Percentiles rank a stretch among this genome's conserved stretches.
Conservation (phyloP, 2,888 invertebrate species). For the Agrilus biguttatus region DNA sequence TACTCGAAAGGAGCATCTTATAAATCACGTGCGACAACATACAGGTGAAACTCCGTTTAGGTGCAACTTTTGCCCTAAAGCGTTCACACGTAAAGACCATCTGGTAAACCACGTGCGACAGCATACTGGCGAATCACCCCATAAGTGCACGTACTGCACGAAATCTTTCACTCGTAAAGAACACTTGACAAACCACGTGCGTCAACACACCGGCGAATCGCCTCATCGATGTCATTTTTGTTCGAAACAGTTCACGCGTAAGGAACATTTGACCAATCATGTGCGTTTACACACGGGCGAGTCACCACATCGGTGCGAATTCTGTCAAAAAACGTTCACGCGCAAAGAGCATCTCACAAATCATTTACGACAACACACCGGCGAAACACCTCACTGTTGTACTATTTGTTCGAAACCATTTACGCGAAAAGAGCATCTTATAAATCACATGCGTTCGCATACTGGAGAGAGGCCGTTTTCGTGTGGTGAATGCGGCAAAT, state of each 20-base stretch:
- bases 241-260: slow-evolving; percentile 71
- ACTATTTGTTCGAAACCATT: slow-evolving; percentile 62
- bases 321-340: slow-evolving; percentile 55
- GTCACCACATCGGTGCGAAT: slow-evolving; percentile 56
- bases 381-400: slow-evolving; percentile 57
- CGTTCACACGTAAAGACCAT: slow-evolving; percentile 73
- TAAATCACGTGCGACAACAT: slow-evolving; percentile 73
- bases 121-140: slow-evolving; percentile 58
- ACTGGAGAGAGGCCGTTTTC: slow-evolving; percentile 69
- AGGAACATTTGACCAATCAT: slow-evolving; percentile 76
- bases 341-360: slow-evolving; percentile 59
- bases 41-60: slow-evolving; percentile 64
- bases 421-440: slow-evolving; percentile 57
- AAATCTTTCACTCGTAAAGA: slow-evolving; percentile 69
- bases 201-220: slow-evolving; percentile 79
- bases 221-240: slow-evolving; percentile 76
- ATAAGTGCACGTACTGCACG: slow-evolving; percentile 62
- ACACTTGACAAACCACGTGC: slow-evolving; percentile 72
- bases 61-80: slow-evolving; percentile 74
- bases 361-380: slow-evolving; percentile 56
- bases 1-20: slow-evolving; percentile 73
- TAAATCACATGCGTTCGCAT: slow-evolving; percentile 67
- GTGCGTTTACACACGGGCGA: slow-evolving; percentile 51
- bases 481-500: slow-evolving; percentile 75
- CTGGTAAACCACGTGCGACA: slow-evolving; percentile 59